phyloP scores from a whole-genome alignment of 2,888 invertebrate genomes.

The Cosmopolites sordidus region DNA sequence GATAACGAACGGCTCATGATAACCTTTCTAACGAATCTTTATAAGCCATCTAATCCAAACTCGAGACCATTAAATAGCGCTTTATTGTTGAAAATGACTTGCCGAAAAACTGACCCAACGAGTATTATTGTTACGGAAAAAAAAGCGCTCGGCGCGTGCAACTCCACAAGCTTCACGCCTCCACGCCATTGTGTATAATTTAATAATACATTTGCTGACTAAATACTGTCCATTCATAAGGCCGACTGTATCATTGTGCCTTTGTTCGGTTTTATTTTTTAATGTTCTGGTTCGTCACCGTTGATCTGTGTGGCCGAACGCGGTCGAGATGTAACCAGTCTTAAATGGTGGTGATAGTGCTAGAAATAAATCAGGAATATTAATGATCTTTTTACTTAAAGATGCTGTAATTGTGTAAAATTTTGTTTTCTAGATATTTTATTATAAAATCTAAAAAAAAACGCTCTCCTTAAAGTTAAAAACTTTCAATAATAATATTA shows the following conservation, averaged over 20 bases:
- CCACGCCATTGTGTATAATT: conserved; percentile 43
- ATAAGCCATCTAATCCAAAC: too few relatives aligned
- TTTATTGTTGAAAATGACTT: conserved; percentile 4
- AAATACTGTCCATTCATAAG: conserved; percentile 43
- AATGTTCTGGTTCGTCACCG: conserved; percentile 3
- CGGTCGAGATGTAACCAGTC: too few relatives aligned
- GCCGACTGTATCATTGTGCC: conserved; percentile 41
- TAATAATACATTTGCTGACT: conserved; percentile 44
- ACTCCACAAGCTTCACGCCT: conserved; percentile 35
- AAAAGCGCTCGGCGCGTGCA: conserved; percentile 41
- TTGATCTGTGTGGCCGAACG: background rate
- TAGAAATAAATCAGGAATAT: too few relatives aligned
- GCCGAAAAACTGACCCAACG: conserved; percentile 24
- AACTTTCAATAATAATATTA: too few relatives aligned
- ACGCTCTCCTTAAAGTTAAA: too few relatives aligned
- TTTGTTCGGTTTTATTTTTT: conserved; percentile 36
- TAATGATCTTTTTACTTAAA: too few relatives aligned
- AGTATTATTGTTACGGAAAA: conserved; percentile 30
- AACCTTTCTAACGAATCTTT: too few relatives aligned
- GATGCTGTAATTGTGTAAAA: too few relatives aligned
- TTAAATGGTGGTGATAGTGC: too few relatives aligned
- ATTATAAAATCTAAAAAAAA: too few relatives aligned
- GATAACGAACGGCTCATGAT: too few relatives aligned
- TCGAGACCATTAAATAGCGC: background rate
- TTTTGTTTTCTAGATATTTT: too few relatives aligned